These are phyloP conservation scores for Propsilocerus akamusi DNA, from an alignment of 1,140 invertebrate species.

Conservation along the genomic window DNA sequence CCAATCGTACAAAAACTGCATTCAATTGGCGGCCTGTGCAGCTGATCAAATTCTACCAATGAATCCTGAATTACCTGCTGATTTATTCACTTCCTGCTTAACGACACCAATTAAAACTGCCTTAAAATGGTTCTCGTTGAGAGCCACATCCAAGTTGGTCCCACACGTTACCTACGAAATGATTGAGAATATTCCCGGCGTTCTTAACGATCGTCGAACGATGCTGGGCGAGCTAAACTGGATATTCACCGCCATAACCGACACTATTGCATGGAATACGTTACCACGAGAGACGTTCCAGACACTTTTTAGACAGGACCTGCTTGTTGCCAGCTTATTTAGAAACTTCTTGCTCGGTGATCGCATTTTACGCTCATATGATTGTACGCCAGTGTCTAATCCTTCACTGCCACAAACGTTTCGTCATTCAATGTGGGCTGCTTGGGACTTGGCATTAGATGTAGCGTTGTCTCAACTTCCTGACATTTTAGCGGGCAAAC, in stretches of 20 bases:
- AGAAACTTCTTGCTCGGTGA: slow-evolving; percentile 95
- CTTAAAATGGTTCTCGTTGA: slow-evolving; percentile 83
- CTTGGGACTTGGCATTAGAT: slow-evolving; percentile 95
- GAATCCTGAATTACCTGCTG: slow-evolving; percentile 96
- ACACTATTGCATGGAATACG: slow-evolving; percentile 99
- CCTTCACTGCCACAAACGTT: slow-evolving; percentile 80
- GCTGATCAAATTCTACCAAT: slow-evolving; percentile 85
- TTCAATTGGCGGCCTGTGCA: slow-evolving; percentile 88
- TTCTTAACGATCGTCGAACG: slow-evolving; percentile 84
- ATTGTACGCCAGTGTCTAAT: slow-evolving; percentile 84
- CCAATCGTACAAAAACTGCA: slow-evolving; percentile 72
- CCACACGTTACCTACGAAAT: slow-evolving; percentile 63
- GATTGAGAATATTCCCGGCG: slow-evolving; percentile 89
- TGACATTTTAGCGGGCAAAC: slow-evolving; percentile 41
- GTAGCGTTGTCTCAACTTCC: slow-evolving; percentile 80
- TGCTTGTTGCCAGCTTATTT: slow-evolving; percentile 95
- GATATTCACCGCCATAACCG: slow-evolving; percentile 99
- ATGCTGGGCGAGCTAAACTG: slow-evolving; percentile 98
- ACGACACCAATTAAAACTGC: slow-evolving; percentile 97
- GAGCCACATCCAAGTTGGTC: slow-evolving; percentile 57
- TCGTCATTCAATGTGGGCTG: slow-evolving; percentile 83
- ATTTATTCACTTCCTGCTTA: slow-evolving; percentile 94
- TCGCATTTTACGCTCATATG: slow-evolving; percentile 87
- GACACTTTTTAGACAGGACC: slow-evolving; percentile 89
- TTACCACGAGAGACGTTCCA: slow-evolving; percentile 87